Evolutionary conservation across 2,888 invertebrate genomes (phyloP), one percentile per base, ranked within the genome.

Genomic region (Torymus texanus): DNA sequence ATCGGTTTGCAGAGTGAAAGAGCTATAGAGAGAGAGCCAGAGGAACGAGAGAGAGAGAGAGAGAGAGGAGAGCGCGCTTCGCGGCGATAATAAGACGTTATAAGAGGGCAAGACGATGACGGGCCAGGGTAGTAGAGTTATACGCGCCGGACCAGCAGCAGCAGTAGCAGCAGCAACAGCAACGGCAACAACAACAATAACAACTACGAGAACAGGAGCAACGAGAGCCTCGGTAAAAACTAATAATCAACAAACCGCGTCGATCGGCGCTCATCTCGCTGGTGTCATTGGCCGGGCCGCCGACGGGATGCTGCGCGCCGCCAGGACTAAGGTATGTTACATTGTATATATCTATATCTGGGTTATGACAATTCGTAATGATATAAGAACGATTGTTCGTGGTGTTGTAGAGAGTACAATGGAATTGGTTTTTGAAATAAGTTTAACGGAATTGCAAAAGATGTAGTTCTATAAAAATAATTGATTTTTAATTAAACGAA

Each of bases 221-320:
- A 41, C 41, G 10, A 41, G 41, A 41, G 41, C 41, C 41, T 41
- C 41, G 41, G 41, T 41, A 8, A 41, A 41, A 8, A 8, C 8
- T 41, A 41, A 41, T 8, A 41, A 41, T 8, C 41, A 41, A 8
- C 8, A 41, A 8, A 8, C 41, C 41, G 5, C 41, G 41, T 41
- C 41, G 5, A 41, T 41, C 41, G 41, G 41, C 41, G 5, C 41
- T 41, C 41, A 41, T 41, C 72, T 85, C 70, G 82, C 77, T 53
- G 83, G 77, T 21, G 75, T 82, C 21, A 72, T 83, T 75, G 82
- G 78, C 76, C 80, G 81, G 8, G 82, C 84, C 41, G 81, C 84
- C 51, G 82, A 82, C 66, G 82, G 78, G 70, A 86, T 86, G 85
- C 81, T 86, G 78, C 84, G 84, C 51, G 80, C 81, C 50, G 83